Evolutionary conservation across 2,888 invertebrate species (phyloP).

Genomic region (Drosophila kanekoi): DNA sequence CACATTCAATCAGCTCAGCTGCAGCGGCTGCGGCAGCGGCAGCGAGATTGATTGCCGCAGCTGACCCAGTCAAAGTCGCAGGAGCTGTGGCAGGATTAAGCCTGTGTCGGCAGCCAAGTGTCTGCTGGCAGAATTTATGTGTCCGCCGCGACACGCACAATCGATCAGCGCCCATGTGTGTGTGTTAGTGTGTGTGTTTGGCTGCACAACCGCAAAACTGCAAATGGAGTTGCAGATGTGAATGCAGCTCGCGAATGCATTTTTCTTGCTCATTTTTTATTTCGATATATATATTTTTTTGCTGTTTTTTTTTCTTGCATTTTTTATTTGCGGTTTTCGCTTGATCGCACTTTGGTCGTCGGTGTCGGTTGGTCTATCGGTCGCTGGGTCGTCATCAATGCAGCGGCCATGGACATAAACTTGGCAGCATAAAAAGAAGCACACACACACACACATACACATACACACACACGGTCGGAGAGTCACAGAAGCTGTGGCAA

Average conservation of each 20-base stretch:
- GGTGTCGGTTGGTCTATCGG: constrained; percentile 71
- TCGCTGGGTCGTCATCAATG: constrained; percentile 81
- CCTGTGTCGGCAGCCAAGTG: constrained; percentile 28
- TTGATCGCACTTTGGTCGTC: constrained; percentile 64
- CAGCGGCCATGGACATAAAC: constrained; percentile 55
- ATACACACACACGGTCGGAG: constrained; percentile 12
- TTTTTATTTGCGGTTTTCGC: constrained; percentile 70
- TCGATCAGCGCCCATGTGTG: constrained; percentile 29
- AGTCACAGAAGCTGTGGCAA: constrained; percentile 27
- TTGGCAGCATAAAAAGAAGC: constrained; percentile 57
- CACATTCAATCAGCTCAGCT: constrained; percentile 40
- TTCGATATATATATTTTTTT: constrained; percentile 30
- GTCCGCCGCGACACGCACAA: constrained; percentile 50
- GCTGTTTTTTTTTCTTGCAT: constrained; percentile 4
- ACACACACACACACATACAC: constrained; percentile 27
- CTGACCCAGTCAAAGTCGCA: constrained; percentile 48
- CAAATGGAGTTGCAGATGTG: constrained; percentile 48
- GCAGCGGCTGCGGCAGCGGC: neutral
- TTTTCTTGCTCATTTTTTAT: constrained; percentile 35
- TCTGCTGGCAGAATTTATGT: constrained; percentile 37
- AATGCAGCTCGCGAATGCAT: constrained; percentile 32
- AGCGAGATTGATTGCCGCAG: constrained; percentile 40
- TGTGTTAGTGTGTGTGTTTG: constrained; percentile 4
- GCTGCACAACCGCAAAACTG: constrained; percentile 51
- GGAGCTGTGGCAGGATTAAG: constrained; percentile 37